Evolutionary conservation across 2,888 invertebrate species (phyloP), one percentile per base, ranked within the genome.

Genomic region (Ecliptopera silaceata): DNA sequence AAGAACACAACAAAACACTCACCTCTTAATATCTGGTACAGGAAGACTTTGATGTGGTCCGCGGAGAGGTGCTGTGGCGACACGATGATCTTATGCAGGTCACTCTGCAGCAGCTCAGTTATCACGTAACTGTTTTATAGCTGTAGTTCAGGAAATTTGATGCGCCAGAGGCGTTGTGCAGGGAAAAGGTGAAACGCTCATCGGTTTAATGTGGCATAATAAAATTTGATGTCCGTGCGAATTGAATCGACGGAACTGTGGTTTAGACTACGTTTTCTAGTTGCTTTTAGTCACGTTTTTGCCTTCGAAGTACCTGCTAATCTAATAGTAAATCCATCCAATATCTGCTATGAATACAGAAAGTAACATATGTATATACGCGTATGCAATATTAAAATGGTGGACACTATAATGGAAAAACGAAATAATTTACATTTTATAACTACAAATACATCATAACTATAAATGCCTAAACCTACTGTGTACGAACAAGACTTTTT

Each of bases 21-120:
- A 96, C 99, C 99, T 94, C 99, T 95, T 79, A 99, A 95, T 91
- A 99, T 99, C 93, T 99, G 99, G 92, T 99, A 99, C 79, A 99
- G 96, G 95, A 99, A 99, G 92, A 99, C 99, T 95, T 99, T 99
- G 92, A 99, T 98, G 94, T 99, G 99, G 93, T 99, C 99, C 70
- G 98, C 95, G 77, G 99, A 98, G 73, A 99, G 95, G 79, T 98
- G 98, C 91, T 99, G 99, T 69, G 99, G 98, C 74, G 99, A 99
- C 77, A 99, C 99, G 91, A 99, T 99, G 89, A 99, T 99, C 94
- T 99, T 99, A 93, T 99, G 99, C 77, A 99, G 94, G 94, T 99
- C 99, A 88, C 98, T 99, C 93, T 99, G 99, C 87, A 99, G 96
- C 77, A 99, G 94, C 93, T 99, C 99, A 70, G 99, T 99, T 91